These are phyloP conservation scores for Ambastaia sidthimunki DNA, from an alignment of 2,797 vertebrate genomes.

Conservation along the genomic window DNA sequence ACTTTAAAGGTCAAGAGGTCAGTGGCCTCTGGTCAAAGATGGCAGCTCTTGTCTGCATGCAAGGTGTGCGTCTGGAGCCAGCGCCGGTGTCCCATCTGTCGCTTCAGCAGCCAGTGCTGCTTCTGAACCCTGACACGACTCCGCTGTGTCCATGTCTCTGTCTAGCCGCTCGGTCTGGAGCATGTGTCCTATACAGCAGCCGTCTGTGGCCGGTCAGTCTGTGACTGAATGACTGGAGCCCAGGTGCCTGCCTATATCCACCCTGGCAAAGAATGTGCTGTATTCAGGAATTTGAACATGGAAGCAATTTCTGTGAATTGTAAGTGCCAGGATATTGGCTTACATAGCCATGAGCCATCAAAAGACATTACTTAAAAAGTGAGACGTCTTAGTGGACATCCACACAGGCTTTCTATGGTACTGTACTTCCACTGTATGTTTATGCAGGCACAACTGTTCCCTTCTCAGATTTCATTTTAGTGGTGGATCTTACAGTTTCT, in stretches of 20 bases:
- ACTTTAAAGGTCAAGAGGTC: slow-evolving; percentile 40
- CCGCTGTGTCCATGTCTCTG: slow-evolving; percentile 20
- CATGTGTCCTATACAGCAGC: slow-evolving; percentile 48
- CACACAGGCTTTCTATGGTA: slow-evolving; percentile 18
- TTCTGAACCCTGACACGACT: slow-evolving; percentile 29
- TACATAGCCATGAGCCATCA: slow-evolving; percentile 33
- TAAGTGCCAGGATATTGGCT: slow-evolving; percentile 37
- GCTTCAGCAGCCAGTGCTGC: slow-evolving; percentile 17
- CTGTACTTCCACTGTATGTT: slow-evolving; percentile 52
- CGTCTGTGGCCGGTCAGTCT: slow-evolving; percentile 31
- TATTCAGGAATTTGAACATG: slow-evolving; percentile 28
- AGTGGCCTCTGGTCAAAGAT: slow-evolving; percentile 39
- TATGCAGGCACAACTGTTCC: slow-evolving; percentile 45
- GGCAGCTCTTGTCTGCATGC: slow-evolving; percentile 44
- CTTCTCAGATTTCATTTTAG: slow-evolving; percentile 57
- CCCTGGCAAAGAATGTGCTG: slow-evolving; percentile 34
- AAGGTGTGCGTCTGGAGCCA: slow-evolving; percentile 52
- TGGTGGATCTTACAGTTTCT: slow-evolving; percentile 47
- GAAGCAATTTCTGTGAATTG: slow-evolving; percentile 6
- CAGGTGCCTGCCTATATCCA: slow-evolving; percentile 38
- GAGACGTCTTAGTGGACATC: slow-evolving; percentile 20
- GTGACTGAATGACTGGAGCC: slow-evolving; percentile 36
- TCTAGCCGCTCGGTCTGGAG: slow-evolving; percentile 56
- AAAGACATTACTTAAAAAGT: slow-evolving; percentile 19
- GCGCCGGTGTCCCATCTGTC: slow-evolving; percentile 38